Conservation (phyloP, 2,888 invertebrate species). For the Synergus laeviventris region DNA sequence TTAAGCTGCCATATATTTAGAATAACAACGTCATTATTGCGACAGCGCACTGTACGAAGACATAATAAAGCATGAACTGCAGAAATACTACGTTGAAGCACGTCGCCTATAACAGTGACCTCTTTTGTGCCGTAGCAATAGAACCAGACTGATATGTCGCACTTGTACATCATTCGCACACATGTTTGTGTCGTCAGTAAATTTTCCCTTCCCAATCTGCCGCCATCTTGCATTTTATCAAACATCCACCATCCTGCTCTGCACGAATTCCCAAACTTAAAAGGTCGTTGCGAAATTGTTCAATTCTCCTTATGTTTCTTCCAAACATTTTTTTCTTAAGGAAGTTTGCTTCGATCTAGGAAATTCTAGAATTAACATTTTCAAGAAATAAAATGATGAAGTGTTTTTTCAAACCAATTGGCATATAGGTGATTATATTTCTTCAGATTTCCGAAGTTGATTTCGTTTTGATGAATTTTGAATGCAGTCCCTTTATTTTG, state of each 20-base stretch:
- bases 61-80: slow-evolving; percentile 71
- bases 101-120: slow-evolving; percentile 64
- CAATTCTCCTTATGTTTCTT: slow-evolving; percentile 21
- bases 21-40: slow-evolving; percentile 36
- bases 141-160: slow-evolving; percentile 42
- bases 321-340: neutral
- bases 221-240: slow-evolving; percentile 1
- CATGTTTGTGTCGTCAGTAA: slow-evolving; percentile 29
- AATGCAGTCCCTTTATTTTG: neutral
- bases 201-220: slow-evolving; percentile 19
- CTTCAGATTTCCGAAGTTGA: slow-evolving; percentile 12
- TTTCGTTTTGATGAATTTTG: neutral
- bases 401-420: neutral
- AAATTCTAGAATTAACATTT: neutral
- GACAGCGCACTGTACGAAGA: slow-evolving; percentile 66
- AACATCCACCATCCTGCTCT: neutral
- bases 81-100: slow-evolving; percentile 65
- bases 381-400: neutral
- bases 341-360: neutral
- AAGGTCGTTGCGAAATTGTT: neutral
- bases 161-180: slow-evolving; percentile 38
- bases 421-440: neutral
- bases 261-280: slow-evolving; percentile 19
- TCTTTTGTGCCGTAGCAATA: slow-evolving; percentile 60
- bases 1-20: slow-evolving; percentile 30